These are phyloP conservation scores for Poeciliopsis turneri DNA, from an alignment of 2,797 vertebrate genomes.

Conservation along the genomic window DNA sequence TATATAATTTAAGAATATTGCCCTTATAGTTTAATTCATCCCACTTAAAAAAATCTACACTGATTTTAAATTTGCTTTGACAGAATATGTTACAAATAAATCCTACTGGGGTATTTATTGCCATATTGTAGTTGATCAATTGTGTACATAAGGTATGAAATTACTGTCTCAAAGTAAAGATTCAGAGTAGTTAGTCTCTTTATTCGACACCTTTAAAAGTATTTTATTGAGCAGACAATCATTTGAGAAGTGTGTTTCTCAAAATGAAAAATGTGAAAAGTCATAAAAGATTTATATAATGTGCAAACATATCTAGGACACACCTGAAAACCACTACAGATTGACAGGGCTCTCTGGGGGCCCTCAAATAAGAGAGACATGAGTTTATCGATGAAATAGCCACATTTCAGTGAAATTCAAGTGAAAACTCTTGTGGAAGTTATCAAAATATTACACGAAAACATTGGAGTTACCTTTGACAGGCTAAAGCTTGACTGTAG, in stretches of 20 bases:
- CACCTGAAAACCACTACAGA: not conserved
- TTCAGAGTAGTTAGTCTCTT: not conserved
- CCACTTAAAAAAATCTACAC: not conserved
- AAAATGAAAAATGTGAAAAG: not conserved
- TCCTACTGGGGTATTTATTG: not conserved
- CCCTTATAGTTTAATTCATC: not conserved
- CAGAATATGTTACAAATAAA: not conserved
- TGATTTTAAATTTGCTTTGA: not conserved
- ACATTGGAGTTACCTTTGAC: not conserved
- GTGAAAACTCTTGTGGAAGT: not conserved
- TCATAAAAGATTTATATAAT: not conserved
- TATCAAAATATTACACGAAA: not conserved
- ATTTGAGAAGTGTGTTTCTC: not conserved
- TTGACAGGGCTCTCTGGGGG: not conserved
- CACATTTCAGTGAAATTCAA: not conserved
- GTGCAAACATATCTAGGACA: not conserved
- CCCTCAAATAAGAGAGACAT: not conserved
- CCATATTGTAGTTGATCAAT: not conserved
- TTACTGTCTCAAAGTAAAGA: not conserved
- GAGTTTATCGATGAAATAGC: not conserved
- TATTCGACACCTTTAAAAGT: not conserved
- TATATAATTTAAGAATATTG: not conserved
- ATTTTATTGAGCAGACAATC: not conserved
- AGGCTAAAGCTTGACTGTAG: not conserved
- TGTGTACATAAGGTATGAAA: not conserved